phyloP scores from a whole-genome alignment of 1,140 invertebrate species.

The Orchesella cincta region DNA sequence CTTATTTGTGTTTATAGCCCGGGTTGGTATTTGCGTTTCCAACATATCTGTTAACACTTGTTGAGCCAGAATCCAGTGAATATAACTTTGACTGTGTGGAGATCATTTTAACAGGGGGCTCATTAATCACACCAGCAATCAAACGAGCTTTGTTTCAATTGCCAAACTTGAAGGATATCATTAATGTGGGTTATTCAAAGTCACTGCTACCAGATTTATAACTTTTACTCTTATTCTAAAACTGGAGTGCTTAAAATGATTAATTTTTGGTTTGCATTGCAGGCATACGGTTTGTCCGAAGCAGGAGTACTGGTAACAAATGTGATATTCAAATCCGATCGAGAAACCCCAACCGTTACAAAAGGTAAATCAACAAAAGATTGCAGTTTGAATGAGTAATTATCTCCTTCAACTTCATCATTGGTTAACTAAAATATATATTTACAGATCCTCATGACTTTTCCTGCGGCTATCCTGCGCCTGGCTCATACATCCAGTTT shows the following conservation, averaged over 20 bases:
- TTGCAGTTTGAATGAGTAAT: background rate
- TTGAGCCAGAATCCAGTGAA: background rate
- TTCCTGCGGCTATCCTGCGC: slow-evolving; percentile 14
- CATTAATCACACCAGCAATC: background rate
- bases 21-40: background rate
- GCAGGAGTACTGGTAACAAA: background rate
- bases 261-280: background rate
- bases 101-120: background rate
- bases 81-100: background rate
- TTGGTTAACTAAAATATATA: background rate
- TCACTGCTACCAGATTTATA: background rate
- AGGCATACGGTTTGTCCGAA: background rate
- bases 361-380: background rate
- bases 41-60: background rate
- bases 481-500: slow-evolving; percentile 23
- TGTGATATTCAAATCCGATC: background rate
- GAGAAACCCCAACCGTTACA: background rate
- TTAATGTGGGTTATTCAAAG: background rate
- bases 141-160: background rate
- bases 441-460: slow-evolving; percentile 26
- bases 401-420: background rate
- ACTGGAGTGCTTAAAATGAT: background rate
- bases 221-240: background rate
- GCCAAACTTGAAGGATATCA: background rate
- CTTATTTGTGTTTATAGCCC: background rate